Evolutionary conservation across 2,113 vertebrate species (phyloP).

Genomic region (Uria lomvia): DNA sequence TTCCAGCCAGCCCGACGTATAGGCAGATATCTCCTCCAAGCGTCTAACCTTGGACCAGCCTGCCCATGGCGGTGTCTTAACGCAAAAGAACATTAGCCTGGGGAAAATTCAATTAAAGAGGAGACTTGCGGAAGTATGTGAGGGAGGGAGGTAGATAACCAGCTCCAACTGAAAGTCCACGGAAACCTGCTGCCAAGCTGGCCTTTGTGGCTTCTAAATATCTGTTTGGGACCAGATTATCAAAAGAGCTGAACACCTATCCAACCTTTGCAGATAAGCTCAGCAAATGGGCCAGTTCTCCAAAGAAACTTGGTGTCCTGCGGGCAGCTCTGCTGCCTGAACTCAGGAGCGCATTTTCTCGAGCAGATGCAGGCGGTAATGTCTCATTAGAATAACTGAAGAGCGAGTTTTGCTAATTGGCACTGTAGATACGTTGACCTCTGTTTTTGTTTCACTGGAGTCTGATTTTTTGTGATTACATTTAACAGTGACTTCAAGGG

Average conservation of each 20-base stretch:
- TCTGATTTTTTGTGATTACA: not conserved
- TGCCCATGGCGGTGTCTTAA: not conserved
- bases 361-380: not conserved
- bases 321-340: not conserved
- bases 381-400: conserved; percentile 6
- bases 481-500: not conserved
- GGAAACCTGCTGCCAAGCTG: not conserved
- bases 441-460: not conserved
- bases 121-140: not conserved
- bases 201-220: not conserved
- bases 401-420: not conserved
- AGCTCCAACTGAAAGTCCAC: not conserved
- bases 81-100: not conserved
- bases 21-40: not conserved
- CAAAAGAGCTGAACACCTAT: not conserved
- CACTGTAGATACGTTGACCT: not conserved
- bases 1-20: not conserved
- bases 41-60: not conserved
- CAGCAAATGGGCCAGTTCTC: not conserved
- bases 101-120: not conserved
- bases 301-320: not conserved
- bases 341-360: not conserved
- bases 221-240: not conserved
- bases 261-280: not conserved
- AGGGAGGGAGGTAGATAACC: not conserved